A percentile compares a stretch with the other conserved stretches of the same genome.
phyloP scores from a whole-genome alignment of 2,797 vertebrate species.

The Microctenopoma lineatum region DNA sequence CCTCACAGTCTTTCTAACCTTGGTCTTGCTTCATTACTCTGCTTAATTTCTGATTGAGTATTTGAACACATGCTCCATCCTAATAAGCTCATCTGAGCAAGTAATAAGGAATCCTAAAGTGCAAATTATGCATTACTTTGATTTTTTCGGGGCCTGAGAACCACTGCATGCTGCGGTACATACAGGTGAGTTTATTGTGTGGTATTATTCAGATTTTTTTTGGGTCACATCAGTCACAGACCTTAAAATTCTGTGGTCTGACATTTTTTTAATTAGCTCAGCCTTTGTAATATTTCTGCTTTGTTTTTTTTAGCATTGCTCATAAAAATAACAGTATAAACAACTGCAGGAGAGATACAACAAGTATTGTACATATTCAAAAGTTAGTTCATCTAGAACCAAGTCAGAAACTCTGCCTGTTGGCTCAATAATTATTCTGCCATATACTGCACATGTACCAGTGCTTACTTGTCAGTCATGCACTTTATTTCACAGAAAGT shows the following conservation, averaged over 20 bases:
- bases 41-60: slow-evolving; percentile 44
- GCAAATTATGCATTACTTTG: slow-evolving; percentile 3
- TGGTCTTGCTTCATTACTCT: slow-evolving; percentile 45
- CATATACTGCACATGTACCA: slow-evolving; percentile 13
- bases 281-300: slow-evolving; percentile 49
- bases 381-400: slow-evolving; percentile 1
- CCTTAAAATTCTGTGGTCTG: neutral
- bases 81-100: slow-evolving; percentile 17
- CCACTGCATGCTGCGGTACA: neutral
- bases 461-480: slow-evolving; percentile 15
- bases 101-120: slow-evolving; percentile 22
- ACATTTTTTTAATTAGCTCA: slow-evolving; percentile 16
- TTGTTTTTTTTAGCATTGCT: slow-evolving; percentile 12
- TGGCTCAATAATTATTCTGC: slow-evolving; percentile 22
- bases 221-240: neutral
- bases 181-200: neutral
- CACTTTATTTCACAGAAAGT: slow-evolving; percentile 31
- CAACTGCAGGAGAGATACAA: slow-evolving; percentile 3
- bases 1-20: slow-evolving; percentile 34
- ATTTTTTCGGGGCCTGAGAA: neutral
- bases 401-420: slow-evolving; percentile 1
- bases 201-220: neutral
- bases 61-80: slow-evolving; percentile 31
- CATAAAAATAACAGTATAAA: neutral
- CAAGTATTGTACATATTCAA: neutral